Evolutionary conservation across 37 sponge, comb jelly and placozoan genomes (phyloP), one percentile per base, ranked within the genome.

Genomic region (Oopsacas minuta): DNA sequence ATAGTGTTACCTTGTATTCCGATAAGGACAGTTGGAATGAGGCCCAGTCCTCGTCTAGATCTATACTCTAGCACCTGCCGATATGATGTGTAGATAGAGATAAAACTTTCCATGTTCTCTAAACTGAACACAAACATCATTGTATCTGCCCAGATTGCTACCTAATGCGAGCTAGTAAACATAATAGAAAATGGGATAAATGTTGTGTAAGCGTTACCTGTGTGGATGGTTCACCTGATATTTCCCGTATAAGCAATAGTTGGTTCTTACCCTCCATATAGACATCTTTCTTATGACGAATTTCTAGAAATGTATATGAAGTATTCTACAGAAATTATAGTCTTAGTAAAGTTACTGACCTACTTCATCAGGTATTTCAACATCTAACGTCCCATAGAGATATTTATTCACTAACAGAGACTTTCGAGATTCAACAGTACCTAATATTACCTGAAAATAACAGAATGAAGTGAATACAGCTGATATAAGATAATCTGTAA

Each of bases 71-170:
- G 32, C 75, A 61, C 28, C 75, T 32, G 28, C 28, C 28, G 75
- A n/a, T 61, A 61, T 5, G 20, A 61, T 32, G 20, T 61, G 75
- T 20, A 61, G 22, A 61, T 12, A 3, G 75, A 61, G 22, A 32
- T 61, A 34, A 61, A 61, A n/a, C 75, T 61, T 32, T 61, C 75
- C 30, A n/a, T 10, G 22, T 61, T 61, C 20, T 61, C 75, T n/a
- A 61, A 89, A 82, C 91, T 92, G 93, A 91, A 95, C 52, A 95
- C 93, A 36, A 92, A 69, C 86, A 94, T 37, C 35, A 91, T 37
- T 25, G 89, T 86, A 52, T 95, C 96, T 23, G 90, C 89, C 96
- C 96, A 95, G 37, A 86, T 82, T n/a, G 84, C 42, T 37, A 95
- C 42, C 89, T 89, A 52, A 0, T 36, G n/a, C n/a, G n/a, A 1